A percentile compares a stretch with the other conserved stretches of the same genome.
These are phyloP conservation scores for Conchocele bisecta DNA, from an alignment of 2,888 invertebrate species.

Conservation along the genomic window DNA sequence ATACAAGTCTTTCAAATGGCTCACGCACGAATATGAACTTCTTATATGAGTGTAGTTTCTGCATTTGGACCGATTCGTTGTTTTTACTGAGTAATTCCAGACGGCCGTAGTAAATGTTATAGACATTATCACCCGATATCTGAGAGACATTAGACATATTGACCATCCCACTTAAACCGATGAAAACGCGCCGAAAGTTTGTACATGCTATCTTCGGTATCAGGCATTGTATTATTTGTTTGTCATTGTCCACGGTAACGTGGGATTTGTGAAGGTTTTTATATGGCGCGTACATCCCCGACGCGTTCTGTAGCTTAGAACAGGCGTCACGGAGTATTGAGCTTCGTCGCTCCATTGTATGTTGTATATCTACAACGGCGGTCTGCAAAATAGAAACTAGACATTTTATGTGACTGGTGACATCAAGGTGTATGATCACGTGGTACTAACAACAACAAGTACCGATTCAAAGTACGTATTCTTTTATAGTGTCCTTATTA, in stretches of 20 bases:
- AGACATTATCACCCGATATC: slow-evolving; percentile 66
- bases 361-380: no score
- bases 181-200: slow-evolving; percentile 95
- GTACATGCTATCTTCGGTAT: slow-evolving; percentile 96
- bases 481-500: no score
- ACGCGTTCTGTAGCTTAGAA: no score
- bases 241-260: slow-evolving; percentile 88
- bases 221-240: slow-evolving; percentile 95
- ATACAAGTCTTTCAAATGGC: slow-evolving; percentile 94
- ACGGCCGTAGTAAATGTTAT: slow-evolving; percentile 58
- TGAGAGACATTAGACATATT: slow-evolving; percentile 57
- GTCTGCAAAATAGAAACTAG: no score
- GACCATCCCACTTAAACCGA: slow-evolving; percentile 88
- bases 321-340: no score
- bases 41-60: slow-evolving; percentile 90
- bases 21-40: slow-evolving; percentile 94
- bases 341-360: no score
- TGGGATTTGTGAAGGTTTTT: no score
- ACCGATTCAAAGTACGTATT: no score
- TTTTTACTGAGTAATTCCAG: slow-evolving; percentile 62
- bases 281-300: no score
- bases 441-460: no score
- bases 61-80: slow-evolving; percentile 85
- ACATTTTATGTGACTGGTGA: no score
- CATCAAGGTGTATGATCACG: no score